Conservation (phyloP, 2,113 vertebrate genomes). For the Amphiprion ocellaris region DNA sequence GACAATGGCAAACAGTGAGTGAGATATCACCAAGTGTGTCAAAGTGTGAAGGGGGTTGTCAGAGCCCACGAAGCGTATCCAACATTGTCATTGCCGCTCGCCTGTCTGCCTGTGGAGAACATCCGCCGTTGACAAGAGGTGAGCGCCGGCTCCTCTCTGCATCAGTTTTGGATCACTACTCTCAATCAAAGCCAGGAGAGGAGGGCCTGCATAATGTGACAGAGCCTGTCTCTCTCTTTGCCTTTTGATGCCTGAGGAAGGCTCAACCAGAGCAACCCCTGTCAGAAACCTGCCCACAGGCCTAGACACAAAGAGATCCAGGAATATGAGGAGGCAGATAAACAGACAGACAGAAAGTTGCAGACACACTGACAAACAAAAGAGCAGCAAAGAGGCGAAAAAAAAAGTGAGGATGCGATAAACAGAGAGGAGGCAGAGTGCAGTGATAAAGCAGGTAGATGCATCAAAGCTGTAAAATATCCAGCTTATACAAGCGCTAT, state of each 20-base stretch:
- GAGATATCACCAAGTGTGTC: constrained; percentile 78
- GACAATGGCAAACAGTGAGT: constrained; percentile 71
- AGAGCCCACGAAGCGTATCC: constrained; percentile 80
- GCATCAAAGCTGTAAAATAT: constrained; percentile 63
- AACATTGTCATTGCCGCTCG: constrained; percentile 82
- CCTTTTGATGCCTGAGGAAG: constrained; percentile 75
- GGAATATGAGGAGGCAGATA: constrained; percentile 62
- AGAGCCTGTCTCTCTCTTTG: constrained; percentile 77
- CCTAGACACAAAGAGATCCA: constrained; percentile 72
- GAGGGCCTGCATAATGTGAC: constrained; percentile 84
- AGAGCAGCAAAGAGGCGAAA: constrained; percentile 30
- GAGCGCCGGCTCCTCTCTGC: constrained; percentile 76
- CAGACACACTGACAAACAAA: constrained; percentile 60
- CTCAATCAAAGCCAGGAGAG: constrained; percentile 83
- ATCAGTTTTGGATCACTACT: constrained; percentile 88
- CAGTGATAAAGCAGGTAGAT: constrained; percentile 51
- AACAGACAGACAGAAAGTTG: constrained; percentile 61
- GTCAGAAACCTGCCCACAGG: constrained; percentile 76
- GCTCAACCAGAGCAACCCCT: constrained; percentile 70
- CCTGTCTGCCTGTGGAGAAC: constrained; percentile 78
- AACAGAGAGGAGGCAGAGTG: constrained; percentile 43
- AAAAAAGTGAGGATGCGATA: constrained; percentile 25
- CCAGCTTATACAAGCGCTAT: constrained; percentile 62
- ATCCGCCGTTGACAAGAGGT: constrained; percentile 77
- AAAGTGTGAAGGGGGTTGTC: constrained; percentile 77